Evolutionary conservation across 2,888 invertebrate species (phyloP).

Genomic region (Philaethria dido): DNA sequence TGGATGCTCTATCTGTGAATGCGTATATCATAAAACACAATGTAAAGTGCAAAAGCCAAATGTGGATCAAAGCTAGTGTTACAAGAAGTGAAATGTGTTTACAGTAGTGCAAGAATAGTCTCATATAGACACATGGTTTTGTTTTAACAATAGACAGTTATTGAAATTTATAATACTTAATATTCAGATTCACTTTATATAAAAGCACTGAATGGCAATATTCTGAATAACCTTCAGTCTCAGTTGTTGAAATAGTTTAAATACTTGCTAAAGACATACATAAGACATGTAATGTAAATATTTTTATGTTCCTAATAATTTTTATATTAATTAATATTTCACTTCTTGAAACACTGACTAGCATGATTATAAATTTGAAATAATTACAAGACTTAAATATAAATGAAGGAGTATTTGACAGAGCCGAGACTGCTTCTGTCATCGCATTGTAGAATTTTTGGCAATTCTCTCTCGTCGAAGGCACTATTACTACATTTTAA

Average conservation of each 20-base stretch:
- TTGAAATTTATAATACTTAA: constrained; percentile 19
- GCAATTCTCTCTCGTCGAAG: not conserved
- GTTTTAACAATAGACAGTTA: constrained; percentile 19
- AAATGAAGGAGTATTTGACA: constrained; percentile 31
- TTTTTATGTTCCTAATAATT: not conserved
- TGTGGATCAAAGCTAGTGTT: constrained; percentile 62
- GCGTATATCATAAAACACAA: constrained; percentile 19
- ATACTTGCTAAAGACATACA: constrained; percentile 1
- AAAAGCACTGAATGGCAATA: constrained; percentile 9
- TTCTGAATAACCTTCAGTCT: not conserved
- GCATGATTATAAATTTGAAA: constrained; percentile 13
- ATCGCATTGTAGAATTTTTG: constrained; percentile 36
- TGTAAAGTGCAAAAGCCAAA: constrained; percentile 39
- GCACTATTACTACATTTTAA: not conserved
- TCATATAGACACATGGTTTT: constrained; percentile 17
- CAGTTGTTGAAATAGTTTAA: not conserved
- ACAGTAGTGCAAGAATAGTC: constrained; percentile 27
- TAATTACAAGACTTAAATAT: constrained; percentile 32
- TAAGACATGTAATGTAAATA: not conserved
- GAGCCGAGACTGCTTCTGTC: constrained; percentile 39
- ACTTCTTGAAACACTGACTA: constrained; percentile 49
- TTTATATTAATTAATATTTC: constrained; percentile 2
- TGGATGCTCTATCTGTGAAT: constrained; percentile 54
- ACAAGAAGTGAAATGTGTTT: constrained; percentile 57
- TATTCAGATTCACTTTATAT: constrained; percentile 20